Evolutionary conservation across 2,113 vertebrate genomes (phyloP), one percentile per base, ranked within the genome.

Genomic region (Ciconia maguari): DNA sequence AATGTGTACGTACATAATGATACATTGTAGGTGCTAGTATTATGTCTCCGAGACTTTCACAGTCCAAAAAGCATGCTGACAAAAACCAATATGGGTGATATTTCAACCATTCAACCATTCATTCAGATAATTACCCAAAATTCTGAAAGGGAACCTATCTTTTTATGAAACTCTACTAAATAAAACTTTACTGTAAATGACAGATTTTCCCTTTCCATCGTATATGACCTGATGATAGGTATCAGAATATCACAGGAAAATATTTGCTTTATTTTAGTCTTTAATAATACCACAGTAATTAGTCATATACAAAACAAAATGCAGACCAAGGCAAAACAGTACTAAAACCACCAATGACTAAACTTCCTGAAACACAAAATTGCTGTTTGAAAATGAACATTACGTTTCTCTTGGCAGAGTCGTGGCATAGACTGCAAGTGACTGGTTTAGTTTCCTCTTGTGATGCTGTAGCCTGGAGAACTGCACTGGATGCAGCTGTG

Each of bases 201-300:
- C 7, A 58, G 7, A 16, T 42, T 66, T 80, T 76, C 13, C 3
- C 5, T 80, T 83, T 66, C 16, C 7, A 3, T 41, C 70, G 1
- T 27, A 11, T 21, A 42, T 34, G 16, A 36, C 21, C n/a, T 80
- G 16, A 52, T 0, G 13, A 30, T 1, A 1, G 1, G 6, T 48
- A 15, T 57, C 29, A 52, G 32, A 68, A 71, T 30, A 69, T 1
- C 14, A 38, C 2, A 62, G 9, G 29, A 80, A 87, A 87, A 55
- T 13, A 65, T 2, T 65, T 76, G 7, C 1, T 79, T 87, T 51
- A 41, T 46, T 74, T 79, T 20, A 60, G 7, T 65, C 15, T 79
- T n/a, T 10, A 66, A 7, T 36, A 79, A 26, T 60, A 41, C 4
- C 10, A 13, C 15, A 57, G 16, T 54, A 48, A 52, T 42, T 62